Evolutionary conservation across 2,797 vertebrate species (phyloP).

Genomic region (Streptopelia turtur): DNA sequence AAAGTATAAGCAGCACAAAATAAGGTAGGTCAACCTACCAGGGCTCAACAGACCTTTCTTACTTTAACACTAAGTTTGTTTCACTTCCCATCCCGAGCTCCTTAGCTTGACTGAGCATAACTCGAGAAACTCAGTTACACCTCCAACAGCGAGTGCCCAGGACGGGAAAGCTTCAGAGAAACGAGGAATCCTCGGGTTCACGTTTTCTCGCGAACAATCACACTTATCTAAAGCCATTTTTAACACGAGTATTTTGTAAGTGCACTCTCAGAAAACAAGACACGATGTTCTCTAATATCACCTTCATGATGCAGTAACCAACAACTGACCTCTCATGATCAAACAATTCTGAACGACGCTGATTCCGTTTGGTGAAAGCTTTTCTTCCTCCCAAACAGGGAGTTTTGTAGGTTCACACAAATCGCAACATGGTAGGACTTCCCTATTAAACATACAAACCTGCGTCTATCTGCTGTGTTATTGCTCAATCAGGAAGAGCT

Average conservation of each 20-base stretch:
- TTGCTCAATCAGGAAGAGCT: not conserved
- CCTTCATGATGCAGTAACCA: not conserved
- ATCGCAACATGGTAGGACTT: not conserved
- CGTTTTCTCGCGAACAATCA: not conserved
- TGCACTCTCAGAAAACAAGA: not conserved
- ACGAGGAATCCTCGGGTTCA: not conserved
- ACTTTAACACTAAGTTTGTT: not conserved
- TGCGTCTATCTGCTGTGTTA: rapidly evolving
- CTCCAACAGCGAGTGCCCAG: not conserved
- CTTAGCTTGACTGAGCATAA: not conserved
- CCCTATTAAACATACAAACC: not conserved
- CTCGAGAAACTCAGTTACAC: not conserved
- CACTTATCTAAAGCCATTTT: not conserved
- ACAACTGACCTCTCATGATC: not conserved
- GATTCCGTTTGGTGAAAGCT: not conserved
- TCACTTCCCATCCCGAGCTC: not conserved
- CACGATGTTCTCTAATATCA: not conserved
- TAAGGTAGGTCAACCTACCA: not conserved
- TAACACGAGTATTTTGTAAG: not conserved
- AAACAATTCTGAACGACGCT: not conserved
- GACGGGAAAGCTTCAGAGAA: not conserved
- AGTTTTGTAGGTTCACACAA: not conserved
- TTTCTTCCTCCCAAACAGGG: not conserved
- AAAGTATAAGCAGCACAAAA: not conserved
- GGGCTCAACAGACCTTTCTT: not conserved